Percentiles rank a stretch among this genome's conserved stretches.
These are phyloP conservation scores for Pollenia angustigena DNA, from an alignment of 2,888 invertebrate genomes.

Conservation along the genomic window DNA sequence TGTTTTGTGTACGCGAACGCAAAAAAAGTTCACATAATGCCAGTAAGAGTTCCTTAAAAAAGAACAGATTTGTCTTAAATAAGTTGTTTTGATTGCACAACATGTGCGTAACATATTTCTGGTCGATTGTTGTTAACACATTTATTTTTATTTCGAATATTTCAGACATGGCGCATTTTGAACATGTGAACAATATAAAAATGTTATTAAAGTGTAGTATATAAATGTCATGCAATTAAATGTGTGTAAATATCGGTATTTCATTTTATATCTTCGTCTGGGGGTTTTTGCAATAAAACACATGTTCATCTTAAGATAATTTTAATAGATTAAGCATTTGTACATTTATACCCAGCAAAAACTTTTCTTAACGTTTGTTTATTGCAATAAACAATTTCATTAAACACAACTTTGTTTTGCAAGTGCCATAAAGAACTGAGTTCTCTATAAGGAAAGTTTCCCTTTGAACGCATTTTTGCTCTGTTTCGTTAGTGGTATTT, in stretches of 20 bases:
- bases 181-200: neutral
- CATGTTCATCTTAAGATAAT: neutral
- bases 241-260: constrained; percentile 27
- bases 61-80: neutral
- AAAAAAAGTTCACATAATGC: too few relatives aligned
- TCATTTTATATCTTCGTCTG: neutral
- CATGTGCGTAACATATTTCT: constrained; percentile 2
- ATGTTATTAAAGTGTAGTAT: neutral
- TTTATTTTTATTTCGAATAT: neutral
- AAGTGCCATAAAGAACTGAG: too few relatives aligned
- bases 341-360: neutral
- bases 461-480: too few relatives aligned
- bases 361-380: too few relatives aligned
- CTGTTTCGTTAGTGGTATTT: too few relatives aligned
- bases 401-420: too few relatives aligned
- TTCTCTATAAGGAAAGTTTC: too few relatives aligned
- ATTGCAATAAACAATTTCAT: too few relatives aligned
- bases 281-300: neutral
- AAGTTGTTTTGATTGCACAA: constrained; percentile 1
- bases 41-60: too few relatives aligned
- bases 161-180: neutral
- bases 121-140: constrained; percentile 1
- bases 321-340: constrained; percentile 1
- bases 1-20: too few relatives aligned
- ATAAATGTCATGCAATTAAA: constrained; percentile 1